Evolutionary conservation across 1,140 invertebrate genomes (phyloP).

Genomic region (Parasteatoda tepidariorum): DNA sequence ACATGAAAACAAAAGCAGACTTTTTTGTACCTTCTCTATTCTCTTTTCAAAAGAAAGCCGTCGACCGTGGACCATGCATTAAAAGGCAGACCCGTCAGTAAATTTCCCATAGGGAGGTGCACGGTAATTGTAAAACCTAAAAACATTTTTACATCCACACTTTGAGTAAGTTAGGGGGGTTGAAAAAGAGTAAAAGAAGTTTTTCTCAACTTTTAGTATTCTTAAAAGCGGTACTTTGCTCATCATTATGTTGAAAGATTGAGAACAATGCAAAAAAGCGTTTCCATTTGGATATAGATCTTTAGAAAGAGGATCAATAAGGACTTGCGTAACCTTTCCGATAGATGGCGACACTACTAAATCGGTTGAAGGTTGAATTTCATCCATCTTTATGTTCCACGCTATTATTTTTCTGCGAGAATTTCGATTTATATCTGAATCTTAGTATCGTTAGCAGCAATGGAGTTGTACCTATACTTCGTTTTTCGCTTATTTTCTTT

Average conservation of each 20-base stretch:
- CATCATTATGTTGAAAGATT: constrained; percentile 51
- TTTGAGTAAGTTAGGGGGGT: background rate
- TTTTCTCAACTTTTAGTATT: constrained; percentile 1
- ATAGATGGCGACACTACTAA: constrained; percentile 42
- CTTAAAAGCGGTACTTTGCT: constrained; percentile 43
- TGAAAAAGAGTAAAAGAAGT: too few species aligned
- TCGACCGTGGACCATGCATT: constrained; percentile 20
- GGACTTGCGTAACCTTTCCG: background rate
- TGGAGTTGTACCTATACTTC: too few species aligned
- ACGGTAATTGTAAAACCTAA: constrained; percentile 45
- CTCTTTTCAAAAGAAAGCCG: constrained; percentile 21
- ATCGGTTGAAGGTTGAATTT: too few species aligned
- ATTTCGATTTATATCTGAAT: too few species aligned
- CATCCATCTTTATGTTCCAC: too few species aligned
- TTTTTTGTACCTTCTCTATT: background rate
- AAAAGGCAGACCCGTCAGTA: constrained; percentile 1
- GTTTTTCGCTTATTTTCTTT: too few species aligned
- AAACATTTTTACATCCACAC: constrained; percentile 32
- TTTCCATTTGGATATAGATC: background rate
- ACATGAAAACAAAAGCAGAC: constrained; percentile 19
- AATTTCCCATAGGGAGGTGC: constrained; percentile 9
- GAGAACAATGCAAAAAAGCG: constrained; percentile 32
- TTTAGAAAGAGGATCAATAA: background rate
- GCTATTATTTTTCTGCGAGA: too few species aligned
- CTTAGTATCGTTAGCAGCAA: too few species aligned